These are phyloP conservation scores for Denticeps clupeoides DNA, from an alignment of 2,797 vertebrate species.

Conservation along the genomic window DNA sequence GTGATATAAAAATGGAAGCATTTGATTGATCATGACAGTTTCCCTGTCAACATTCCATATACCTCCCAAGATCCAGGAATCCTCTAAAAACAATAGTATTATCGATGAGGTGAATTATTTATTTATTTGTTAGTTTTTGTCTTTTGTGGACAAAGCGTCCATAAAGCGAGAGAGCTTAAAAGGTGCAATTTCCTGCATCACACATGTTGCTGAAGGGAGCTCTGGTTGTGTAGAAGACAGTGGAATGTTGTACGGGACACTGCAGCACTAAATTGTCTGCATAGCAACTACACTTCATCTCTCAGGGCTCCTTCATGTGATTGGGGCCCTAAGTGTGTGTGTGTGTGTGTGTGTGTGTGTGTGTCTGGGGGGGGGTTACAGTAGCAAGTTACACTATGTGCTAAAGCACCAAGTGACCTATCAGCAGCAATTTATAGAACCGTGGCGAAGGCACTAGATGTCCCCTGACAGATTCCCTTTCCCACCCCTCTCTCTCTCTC, in stretches of 20 bases:
- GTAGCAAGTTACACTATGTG: slow-evolving; percentile 46
- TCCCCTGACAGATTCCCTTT: slow-evolving; percentile 45
- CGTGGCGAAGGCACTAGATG: slow-evolving; percentile 44
- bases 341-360: slow-evolving; percentile 9
- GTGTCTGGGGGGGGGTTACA: slow-evolving; percentile 20
- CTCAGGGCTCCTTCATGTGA: slow-evolving; percentile 37
- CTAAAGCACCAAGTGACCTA: slow-evolving; percentile 53
- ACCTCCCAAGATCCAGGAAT: too few relatives aligned
- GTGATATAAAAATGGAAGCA: too few relatives aligned
- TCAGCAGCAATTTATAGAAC: slow-evolving; percentile 64
- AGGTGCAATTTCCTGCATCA: too few relatives aligned
- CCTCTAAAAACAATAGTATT: too few relatives aligned
- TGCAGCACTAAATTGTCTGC: slow-evolving; percentile 27
- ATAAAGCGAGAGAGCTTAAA: too few relatives aligned
- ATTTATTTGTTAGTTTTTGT: too few relatives aligned
- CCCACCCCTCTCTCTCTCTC: slow-evolving; percentile 21
- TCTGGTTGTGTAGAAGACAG: too few relatives aligned
- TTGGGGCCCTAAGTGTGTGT: slow-evolving; percentile 7
- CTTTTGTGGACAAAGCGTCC: too few relatives aligned
- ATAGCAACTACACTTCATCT: slow-evolving; percentile 32
- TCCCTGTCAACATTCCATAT: too few relatives aligned
- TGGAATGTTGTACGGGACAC: not conserved
- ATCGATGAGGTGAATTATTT: too few relatives aligned
- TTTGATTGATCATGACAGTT: too few relatives aligned
- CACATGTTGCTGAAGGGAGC: too few relatives aligned